These are phyloP conservation scores for Scomberomorus guttatus DNA, from an alignment of 2,797 vertebrate species.

Conservation along the genomic window DNA sequence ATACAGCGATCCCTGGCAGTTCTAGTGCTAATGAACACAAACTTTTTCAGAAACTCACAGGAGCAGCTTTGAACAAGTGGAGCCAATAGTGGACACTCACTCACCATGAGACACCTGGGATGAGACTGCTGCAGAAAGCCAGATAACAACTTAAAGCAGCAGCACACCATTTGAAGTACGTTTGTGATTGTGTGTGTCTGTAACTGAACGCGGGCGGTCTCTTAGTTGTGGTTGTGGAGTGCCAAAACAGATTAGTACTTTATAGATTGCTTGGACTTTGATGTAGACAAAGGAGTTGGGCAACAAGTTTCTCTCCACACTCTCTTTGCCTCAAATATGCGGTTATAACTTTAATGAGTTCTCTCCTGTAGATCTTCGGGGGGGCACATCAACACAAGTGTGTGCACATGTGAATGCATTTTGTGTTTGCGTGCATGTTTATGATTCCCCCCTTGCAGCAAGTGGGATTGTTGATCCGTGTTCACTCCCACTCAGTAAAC, in stretches of 20 bases:
- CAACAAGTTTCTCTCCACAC: slow-evolving; percentile 24
- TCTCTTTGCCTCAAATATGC: not conserved
- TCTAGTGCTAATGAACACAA: slow-evolving; percentile 20
- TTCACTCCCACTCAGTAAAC: slow-evolving; percentile 65
- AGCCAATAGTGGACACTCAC: slow-evolving; percentile 52
- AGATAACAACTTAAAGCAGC: slow-evolving; percentile 49
- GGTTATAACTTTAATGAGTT: slow-evolving; percentile 61
- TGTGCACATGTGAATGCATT: slow-evolving; percentile 8
- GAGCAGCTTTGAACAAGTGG: slow-evolving; percentile 43
- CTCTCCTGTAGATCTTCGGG: slow-evolving; percentile 46
- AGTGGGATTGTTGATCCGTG: slow-evolving; percentile 53
- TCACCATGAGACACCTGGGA: slow-evolving; percentile 46
- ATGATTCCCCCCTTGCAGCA: slow-evolving; percentile 26
- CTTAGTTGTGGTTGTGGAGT: slow-evolving; percentile 22
- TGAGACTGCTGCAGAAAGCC: slow-evolving; percentile 50
- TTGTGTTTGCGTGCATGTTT: slow-evolving; percentile 14
- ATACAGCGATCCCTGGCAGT: too few relatives aligned
- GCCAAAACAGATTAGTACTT: slow-evolving; percentile 50
- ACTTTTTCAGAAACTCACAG: slow-evolving; percentile 32
- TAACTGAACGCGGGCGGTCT: slow-evolving; percentile 14
- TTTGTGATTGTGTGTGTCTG: slow-evolving; percentile 10
- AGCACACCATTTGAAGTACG: slow-evolving; percentile 36
- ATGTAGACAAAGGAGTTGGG: slow-evolving; percentile 43
- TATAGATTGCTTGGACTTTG: slow-evolving; percentile 50
- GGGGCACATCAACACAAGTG: slow-evolving; percentile 12